Evolutionary conservation across 1,140 invertebrate genomes (phyloP).

Genomic region (Drosophila truncata): DNA sequence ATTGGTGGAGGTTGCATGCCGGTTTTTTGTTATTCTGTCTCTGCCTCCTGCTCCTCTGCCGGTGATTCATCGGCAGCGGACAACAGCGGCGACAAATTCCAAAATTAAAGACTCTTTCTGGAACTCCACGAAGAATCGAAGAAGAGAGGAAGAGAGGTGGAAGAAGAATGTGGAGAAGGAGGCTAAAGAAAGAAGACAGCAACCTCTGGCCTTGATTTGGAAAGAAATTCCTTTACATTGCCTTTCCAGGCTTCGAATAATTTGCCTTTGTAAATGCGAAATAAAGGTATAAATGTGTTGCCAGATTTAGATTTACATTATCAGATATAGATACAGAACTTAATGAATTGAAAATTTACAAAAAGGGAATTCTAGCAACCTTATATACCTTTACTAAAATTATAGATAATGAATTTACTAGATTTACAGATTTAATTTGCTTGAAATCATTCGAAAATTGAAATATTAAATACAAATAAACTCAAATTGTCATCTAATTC

Average conservation of each 20-base stretch:
- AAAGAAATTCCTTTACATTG: constrained; percentile 18
- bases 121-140: constrained; percentile 14
- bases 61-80: constrained; percentile 39
- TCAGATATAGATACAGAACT: no score
- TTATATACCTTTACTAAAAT: background rate
- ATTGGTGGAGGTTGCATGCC: constrained; percentile 50
- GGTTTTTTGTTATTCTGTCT: constrained; percentile 38
- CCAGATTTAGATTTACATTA: background rate
- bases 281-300: background rate
- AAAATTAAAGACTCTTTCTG: constrained; percentile 41
- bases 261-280: constrained; percentile 13
- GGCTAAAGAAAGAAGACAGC: constrained; percentile 15
- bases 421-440: background rate
- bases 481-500: background rate
- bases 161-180: constrained; percentile 1
- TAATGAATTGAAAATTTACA: no score
- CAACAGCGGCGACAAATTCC: constrained; percentile 36
- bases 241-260: background rate
- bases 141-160: background rate
- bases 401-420: background rate
- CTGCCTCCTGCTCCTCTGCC: constrained; percentile 6
- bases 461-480: background rate
- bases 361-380: background rate
- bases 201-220: constrained; percentile 41
- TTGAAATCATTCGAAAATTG: background rate